These are phyloP conservation scores for Spea bombifrons DNA, from an alignment of 2,113 vertebrate genomes.

Conservation along the genomic window DNA sequence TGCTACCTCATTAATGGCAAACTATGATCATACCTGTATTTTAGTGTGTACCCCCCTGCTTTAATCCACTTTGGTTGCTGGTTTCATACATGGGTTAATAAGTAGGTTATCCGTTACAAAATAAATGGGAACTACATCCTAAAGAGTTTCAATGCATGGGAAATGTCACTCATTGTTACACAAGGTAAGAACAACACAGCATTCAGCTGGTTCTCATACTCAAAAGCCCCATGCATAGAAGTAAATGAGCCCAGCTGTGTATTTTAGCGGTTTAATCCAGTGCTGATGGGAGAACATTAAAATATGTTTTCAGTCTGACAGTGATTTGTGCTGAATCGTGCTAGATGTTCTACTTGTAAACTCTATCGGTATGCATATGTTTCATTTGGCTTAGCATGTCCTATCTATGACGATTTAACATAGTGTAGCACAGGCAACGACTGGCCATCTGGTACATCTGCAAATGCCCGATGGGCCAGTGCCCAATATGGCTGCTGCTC, in stretches of 20 bases:
- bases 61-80: too few species aligned
- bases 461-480: not conserved
- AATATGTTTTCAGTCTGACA: slow-evolving; percentile 36
- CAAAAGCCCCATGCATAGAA: slow-evolving; percentile 32
- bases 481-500: too few species aligned
- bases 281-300: slow-evolving; percentile 37
- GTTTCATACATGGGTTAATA: slow-evolving; percentile 5
- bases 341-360: slow-evolving; percentile 1
- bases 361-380: not conserved
- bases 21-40: too few species aligned
- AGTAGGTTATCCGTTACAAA: slow-evolving; percentile 9
- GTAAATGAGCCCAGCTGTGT: slow-evolving; percentile 43
- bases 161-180: slow-evolving; percentile 42
- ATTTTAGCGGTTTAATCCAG: not conserved
- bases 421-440: not conserved
- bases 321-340: slow-evolving; percentile 19
- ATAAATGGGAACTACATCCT: not conserved
- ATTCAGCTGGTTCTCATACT: slow-evolving; percentile 41
- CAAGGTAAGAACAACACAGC: slow-evolving; percentile 28
- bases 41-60: too few species aligned
- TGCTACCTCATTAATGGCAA: too few species aligned
- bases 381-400: not conserved
- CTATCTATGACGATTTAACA: too few species aligned
- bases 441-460: not conserved
- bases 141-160: slow-evolving; percentile 7